phyloP scores from a whole-genome alignment of 2,888 invertebrate genomes.

The Calameuta pallipes region DNA sequence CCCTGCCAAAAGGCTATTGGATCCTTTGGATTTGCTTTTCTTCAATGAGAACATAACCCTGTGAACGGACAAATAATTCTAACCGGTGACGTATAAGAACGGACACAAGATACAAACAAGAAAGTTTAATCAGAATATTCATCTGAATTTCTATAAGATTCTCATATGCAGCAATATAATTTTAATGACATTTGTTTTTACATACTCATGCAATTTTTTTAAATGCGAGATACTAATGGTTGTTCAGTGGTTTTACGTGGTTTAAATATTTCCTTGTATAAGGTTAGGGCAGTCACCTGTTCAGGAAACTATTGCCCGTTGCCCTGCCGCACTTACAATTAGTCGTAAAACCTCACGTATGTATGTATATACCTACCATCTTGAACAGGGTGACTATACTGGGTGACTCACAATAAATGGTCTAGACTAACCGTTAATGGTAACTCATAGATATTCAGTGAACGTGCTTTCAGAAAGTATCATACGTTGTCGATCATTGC shows the following conservation, averaged over 20 bases:
- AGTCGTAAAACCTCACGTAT: conserved; percentile 18
- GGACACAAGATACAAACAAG: not conserved
- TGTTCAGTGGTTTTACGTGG: conserved; percentile 1
- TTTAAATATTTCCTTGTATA: conserved; percentile 3
- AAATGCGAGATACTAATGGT: conserved; percentile 7
- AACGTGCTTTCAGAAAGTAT: not conserved
- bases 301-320: conserved; percentile 38
- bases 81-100: not conserved
- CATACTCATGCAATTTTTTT: not conserved
- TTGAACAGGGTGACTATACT: conserved; percentile 29
- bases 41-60: not conserved
- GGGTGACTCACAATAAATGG: conserved; percentile 28
- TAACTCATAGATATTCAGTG: conserved; percentile 20
- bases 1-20: not conserved
- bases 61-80: not conserved
- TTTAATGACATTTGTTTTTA: not conserved
- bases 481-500: conserved; percentile 24
- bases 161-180: not conserved
- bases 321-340: conserved; percentile 25
- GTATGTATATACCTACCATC: conserved; percentile 15
- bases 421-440: conserved; percentile 5
- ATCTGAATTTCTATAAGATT: not conserved
- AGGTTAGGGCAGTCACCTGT: conserved; percentile 48
- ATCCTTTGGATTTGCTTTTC: not conserved
- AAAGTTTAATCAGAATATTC: not conserved